A percentile compares a stretch with the other conserved stretches of the same genome.
Evolutionary conservation across 2,888 invertebrate species (phyloP).

Genomic region (Tenthredo livida): DNA sequence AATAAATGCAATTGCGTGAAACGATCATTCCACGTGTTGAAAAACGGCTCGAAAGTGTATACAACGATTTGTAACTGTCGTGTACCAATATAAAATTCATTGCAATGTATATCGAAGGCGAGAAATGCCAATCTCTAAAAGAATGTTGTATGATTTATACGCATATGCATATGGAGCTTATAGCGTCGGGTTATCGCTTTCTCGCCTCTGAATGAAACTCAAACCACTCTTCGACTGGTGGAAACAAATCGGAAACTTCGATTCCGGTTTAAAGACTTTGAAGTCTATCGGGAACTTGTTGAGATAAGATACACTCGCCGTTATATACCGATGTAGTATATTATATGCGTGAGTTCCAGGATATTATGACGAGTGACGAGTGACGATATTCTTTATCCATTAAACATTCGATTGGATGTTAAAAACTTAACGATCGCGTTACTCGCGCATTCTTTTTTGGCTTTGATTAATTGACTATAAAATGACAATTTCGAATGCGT

Average conservation of each 20-base stretch:
- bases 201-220: constrained; percentile 31
- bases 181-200: constrained; percentile 28
- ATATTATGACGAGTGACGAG: constrained; percentile 8
- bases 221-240: constrained; percentile 11
- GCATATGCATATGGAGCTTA: neutral
- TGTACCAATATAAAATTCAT: neutral
- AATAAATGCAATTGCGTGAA: neutral
- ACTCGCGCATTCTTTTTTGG: neutral
- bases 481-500: neutral
- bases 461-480: neutral
- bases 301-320: constrained; percentile 32
- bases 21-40: neutral
- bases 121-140: neutral
- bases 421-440: neutral
- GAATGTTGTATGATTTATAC: neutral
- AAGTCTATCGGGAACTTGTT: constrained; percentile 36
- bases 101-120: neutral
- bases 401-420: neutral
- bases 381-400: neutral
- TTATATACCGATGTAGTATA: neutral
- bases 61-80: neutral
- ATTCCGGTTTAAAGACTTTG: constrained; percentile 39
- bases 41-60: neutral
- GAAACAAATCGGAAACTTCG: constrained; percentile 34
- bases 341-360: constrained; percentile 27